phyloP scores from a whole-genome alignment of 2,888 invertebrate species.

The Carabus problematicus region DNA sequence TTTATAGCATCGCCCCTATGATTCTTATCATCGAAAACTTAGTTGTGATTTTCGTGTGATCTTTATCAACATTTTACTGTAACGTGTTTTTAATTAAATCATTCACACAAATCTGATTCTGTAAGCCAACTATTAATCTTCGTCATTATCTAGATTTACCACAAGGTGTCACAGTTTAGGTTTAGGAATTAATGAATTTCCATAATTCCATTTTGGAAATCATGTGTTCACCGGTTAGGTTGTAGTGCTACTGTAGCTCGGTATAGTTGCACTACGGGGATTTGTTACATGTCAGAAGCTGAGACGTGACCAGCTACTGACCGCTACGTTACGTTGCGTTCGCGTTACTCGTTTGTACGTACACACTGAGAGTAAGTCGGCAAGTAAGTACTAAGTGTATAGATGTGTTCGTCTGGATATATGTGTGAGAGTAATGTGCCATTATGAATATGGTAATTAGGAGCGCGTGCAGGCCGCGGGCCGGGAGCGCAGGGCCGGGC shows the following conservation, averaged over 20 bases:
- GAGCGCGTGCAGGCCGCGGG: conserved; percentile 42
- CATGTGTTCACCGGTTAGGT: too few relatives aligned
- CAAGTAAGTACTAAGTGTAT: neutral
- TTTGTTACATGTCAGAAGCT: conserved; percentile 8
- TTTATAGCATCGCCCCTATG: conserved; percentile 26
- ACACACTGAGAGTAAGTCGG: neutral
- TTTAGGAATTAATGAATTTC: too few relatives aligned
- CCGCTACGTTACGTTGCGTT: conserved; percentile 6
- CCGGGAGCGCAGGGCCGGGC: conserved; percentile 20
- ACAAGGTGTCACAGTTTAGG: too few relatives aligned
- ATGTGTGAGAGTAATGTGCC: conserved; percentile 27
- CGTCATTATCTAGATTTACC: too few relatives aligned
- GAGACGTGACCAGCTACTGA: conserved; percentile 16
- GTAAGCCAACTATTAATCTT: too few relatives aligned
- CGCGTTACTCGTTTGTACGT: neutral
- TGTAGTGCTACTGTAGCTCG: neutral
- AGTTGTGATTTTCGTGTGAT: conserved; percentile 35
- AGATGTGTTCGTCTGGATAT: neutral
- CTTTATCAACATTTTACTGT: conserved; percentile 22
- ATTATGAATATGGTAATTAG: conserved; percentile 43
- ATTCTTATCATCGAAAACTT: conserved; percentile 24
- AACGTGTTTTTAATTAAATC: conserved; percentile 38
- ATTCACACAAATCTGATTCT: conserved; percentile 7
- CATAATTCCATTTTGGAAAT: too few relatives aligned
- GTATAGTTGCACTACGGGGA: neutral